Evolutionary conservation across 2,113 vertebrate genomes (phyloP).

Genomic region (Xyliphius kryptos): DNA sequence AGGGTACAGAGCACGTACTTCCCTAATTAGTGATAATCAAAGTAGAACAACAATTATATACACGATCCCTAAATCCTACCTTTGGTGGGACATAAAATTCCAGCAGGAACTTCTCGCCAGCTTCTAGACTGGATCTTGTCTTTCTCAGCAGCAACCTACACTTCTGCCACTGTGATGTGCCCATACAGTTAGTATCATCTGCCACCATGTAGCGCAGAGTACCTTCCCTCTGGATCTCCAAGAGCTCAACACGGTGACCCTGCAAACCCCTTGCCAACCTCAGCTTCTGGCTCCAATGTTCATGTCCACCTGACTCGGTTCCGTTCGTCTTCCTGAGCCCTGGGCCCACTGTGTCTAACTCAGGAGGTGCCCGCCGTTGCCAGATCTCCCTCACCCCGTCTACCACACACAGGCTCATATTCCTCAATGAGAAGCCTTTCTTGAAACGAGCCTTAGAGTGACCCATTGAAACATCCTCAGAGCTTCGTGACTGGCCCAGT

Average conservation of each 20-base stretch:
- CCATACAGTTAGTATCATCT: constrained; percentile 83
- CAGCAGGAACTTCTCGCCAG: constrained; percentile 82
- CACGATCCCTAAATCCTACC: too few relatives aligned
- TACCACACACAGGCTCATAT: constrained; percentile 95
- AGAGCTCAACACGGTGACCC: constrained; percentile 78
- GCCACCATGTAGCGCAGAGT: constrained; percentile 91
- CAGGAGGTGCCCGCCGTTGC: constrained; percentile 83
- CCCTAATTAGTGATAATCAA: too few relatives aligned
- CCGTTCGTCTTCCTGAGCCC: constrained; percentile 50
- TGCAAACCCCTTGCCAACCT: constrained; percentile 62
- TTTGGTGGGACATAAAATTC: constrained; percentile 97
- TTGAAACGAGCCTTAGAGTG: constrained; percentile 80
- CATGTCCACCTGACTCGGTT: constrained; percentile 45
- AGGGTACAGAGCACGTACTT: too few relatives aligned
- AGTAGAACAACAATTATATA: too few relatives aligned
- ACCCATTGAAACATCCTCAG: constrained; percentile 80
- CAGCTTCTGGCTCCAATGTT: constrained; percentile 73
- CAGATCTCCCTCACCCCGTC: constrained; percentile 94
- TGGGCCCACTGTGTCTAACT: constrained; percentile 61
- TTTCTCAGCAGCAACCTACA: constrained; percentile 87
- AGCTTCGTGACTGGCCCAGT: constrained; percentile 87
- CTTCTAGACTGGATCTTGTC: constrained; percentile 68
- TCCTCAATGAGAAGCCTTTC: constrained; percentile 92
- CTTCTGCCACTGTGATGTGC: constrained; percentile 89
- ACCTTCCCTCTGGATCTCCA: constrained; percentile 93